These are phyloP conservation scores for Antheraea mylitta DNA, from an alignment of 1,140 invertebrate genomes.

Conservation along the genomic window DNA sequence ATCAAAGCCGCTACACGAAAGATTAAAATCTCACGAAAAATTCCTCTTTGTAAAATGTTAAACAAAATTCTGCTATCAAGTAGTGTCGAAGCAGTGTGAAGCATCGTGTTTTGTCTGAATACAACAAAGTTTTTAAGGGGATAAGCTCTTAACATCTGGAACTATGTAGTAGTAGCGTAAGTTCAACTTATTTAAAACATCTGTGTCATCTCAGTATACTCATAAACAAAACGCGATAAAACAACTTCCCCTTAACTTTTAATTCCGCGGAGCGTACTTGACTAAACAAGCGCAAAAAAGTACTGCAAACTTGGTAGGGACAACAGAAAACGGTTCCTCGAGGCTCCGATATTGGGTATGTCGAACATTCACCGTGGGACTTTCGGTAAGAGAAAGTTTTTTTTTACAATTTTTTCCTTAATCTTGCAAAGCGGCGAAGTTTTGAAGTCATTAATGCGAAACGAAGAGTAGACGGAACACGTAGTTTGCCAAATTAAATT, in stretches of 20 bases:
- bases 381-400: conserved; percentile 40
- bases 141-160: too few relatives aligned
- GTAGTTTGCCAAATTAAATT: conserved; percentile 53
- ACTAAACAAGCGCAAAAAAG: conserved; percentile 40
- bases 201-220: conserved; percentile 1
- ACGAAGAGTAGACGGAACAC: conserved; percentile 46
- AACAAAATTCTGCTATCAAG: too few relatives aligned
- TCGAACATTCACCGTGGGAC: conserved; percentile 41
- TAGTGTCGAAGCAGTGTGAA: too few relatives aligned
- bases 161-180: background rate
- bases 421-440: conserved; percentile 63
- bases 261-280: conserved; percentile 50
- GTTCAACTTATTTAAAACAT: conserved; percentile 5
- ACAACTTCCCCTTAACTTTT: conserved; percentile 48
- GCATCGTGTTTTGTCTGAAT: too few relatives aligned
- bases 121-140: too few relatives aligned
- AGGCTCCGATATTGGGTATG: conserved; percentile 31
- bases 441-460: conserved; percentile 63
- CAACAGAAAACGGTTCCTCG: conserved; percentile 22
- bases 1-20: too few relatives aligned
- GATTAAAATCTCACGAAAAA: too few relatives aligned
- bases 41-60: too few relatives aligned
- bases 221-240: conserved; percentile 28
- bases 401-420: conserved; percentile 57
- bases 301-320: conserved; percentile 38